Percentiles rank a stretch among this genome's conserved stretches.
These are phyloP conservation scores for Cervus canadensis DNA, from an alignment of 2,113 vertebrate genomes.

Conservation along the genomic window DNA sequence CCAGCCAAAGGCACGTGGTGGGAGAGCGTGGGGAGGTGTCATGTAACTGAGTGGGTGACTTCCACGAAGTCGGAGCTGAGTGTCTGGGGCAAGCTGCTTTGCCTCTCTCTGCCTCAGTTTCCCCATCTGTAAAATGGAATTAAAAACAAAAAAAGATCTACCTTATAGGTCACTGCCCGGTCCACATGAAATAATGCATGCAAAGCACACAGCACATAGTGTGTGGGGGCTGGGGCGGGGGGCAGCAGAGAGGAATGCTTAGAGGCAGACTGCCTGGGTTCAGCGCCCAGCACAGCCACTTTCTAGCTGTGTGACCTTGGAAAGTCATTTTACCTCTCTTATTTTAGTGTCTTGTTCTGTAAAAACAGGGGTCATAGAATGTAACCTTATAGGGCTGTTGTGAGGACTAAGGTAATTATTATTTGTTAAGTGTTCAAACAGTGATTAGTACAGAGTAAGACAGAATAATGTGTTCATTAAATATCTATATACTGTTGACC, in stretches of 20 bases:
- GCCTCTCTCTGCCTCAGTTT: background rate
- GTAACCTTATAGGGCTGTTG: background rate
- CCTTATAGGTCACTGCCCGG: background rate
- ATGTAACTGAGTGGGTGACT: background rate
- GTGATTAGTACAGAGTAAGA: background rate
- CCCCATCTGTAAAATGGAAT: background rate
- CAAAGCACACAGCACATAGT: background rate
- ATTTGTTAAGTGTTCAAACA: background rate
- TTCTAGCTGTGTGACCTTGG: background rate
- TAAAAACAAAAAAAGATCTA: background rate
- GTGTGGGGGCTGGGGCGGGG: fast-evolving
- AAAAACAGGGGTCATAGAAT: background rate
- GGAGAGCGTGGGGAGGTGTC: background rate
- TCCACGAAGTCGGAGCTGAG: background rate
- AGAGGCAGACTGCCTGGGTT: background rate
- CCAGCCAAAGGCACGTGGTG: background rate
- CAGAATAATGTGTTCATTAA: background rate
- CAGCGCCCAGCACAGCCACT: background rate
- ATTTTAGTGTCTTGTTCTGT: background rate
- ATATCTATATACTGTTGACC: background rate
- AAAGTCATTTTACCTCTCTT: background rate
- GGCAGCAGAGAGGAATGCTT: background rate
- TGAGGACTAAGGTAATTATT: background rate
- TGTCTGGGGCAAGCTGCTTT: background rate
- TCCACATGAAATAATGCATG: background rate